Percentiles rank a stretch among this genome's conserved stretches.
Conservation (phyloP, 1,140 invertebrate genomes). For the Drosophila prosaltans region DNA sequence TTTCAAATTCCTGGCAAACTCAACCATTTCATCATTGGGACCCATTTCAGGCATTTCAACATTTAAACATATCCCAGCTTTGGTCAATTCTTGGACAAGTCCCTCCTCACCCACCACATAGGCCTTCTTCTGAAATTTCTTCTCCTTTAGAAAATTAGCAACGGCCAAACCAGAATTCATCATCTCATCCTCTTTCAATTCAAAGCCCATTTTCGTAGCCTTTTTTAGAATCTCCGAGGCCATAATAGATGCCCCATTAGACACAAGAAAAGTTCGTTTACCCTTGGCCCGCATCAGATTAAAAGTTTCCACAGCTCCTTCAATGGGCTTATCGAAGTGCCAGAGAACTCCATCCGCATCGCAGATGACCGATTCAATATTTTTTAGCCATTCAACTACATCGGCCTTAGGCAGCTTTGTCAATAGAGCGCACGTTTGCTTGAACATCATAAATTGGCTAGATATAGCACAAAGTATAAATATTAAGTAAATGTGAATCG, state of each 20-base stretch:
- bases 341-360: constrained; percentile 61
- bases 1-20: constrained; percentile 3
- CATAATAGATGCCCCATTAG: constrained; percentile 35
- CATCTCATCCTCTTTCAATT: constrained; percentile 15
- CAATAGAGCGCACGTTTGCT: constrained; percentile 40
- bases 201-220: constrained; percentile 30
- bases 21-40: neutral
- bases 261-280: constrained; percentile 30
- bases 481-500: neutral
- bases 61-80: constrained; percentile 25
- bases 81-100: constrained; percentile 32
- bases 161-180: constrained; percentile 31
- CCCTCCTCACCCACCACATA: constrained; percentile 44
- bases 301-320: constrained; percentile 42
- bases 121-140: constrained; percentile 41
- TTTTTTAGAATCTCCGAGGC: constrained; percentile 21
- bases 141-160: constrained; percentile 26
- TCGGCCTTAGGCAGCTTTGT: constrained; percentile 31
- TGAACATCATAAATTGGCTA: constrained; percentile 40
- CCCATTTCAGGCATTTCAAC: neutral
- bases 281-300: constrained; percentile 38
- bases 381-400: constrained; percentile 48
- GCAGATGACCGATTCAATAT: constrained; percentile 52
- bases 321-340: constrained; percentile 40
- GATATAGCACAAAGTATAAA: no score